Conservation (phyloP, 2,888 invertebrate genomes). For the Augiades crinisus region DNA sequence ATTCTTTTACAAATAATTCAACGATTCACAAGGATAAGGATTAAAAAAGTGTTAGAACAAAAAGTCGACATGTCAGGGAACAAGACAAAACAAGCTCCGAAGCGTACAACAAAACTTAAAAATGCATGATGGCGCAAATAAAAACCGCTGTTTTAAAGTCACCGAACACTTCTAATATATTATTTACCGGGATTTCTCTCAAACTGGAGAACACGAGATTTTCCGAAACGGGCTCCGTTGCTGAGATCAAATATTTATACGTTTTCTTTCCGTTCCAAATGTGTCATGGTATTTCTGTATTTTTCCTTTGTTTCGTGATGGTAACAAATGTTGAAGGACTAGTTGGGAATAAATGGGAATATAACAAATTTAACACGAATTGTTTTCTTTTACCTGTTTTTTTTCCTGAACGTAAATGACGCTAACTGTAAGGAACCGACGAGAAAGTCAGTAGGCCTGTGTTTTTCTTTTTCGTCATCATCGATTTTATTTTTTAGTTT, state of each 20-base stretch:
- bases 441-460: too few relatives aligned
- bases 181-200: constrained; percentile 21
- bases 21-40: too few relatives aligned
- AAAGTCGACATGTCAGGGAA: neutral
- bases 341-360: too few relatives aligned
- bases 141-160: constrained; percentile 19
- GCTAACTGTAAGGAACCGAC: too few relatives aligned
- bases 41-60: neutral
- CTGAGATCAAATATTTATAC: constrained; percentile 12
- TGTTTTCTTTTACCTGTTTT: too few relatives aligned
- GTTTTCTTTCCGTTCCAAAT: neutral
- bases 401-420: too few relatives aligned
- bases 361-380: too few relatives aligned
- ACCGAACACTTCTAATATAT: constrained; percentile 16
- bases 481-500: too few relatives aligned
- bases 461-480: too few relatives aligned
- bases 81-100: neutral
- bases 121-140: constrained; percentile 6
- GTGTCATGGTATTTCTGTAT: neutral
- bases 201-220: constrained; percentile 11
- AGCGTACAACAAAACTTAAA: constrained; percentile 5
- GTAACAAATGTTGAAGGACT: too few relatives aligned
- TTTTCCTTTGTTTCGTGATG: neutral
- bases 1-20: too few relatives aligned
- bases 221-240: neutral